These are phyloP conservation scores for Poeciliopsis paucimaculata DNA, from an alignment of 2,797 vertebrate species.

Conservation along the genomic window DNA sequence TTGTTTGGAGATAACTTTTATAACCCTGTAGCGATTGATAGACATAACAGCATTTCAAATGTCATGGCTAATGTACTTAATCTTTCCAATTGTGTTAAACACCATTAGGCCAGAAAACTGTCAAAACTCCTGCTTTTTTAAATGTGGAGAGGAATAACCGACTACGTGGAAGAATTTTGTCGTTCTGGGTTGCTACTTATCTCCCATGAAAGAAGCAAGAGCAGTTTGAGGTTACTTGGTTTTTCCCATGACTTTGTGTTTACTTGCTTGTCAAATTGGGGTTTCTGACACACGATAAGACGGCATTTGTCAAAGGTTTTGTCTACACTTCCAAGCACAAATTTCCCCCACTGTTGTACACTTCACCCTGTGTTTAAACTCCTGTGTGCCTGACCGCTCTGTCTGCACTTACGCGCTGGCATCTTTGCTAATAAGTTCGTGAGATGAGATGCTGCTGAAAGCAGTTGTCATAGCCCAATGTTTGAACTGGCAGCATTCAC, in stretches of 20 bases:
- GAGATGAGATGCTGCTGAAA: constrained; percentile 73
- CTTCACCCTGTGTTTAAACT: constrained; percentile 26
- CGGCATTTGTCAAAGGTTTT: constrained; percentile 14
- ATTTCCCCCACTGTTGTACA: constrained; percentile 20
- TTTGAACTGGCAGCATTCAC: constrained; percentile 74
- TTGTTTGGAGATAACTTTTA: background rate
- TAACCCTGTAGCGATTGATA: background rate
- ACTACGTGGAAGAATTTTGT: background rate
- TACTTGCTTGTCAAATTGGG: background rate
- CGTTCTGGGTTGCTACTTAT: background rate
- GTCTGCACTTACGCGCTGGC: constrained; percentile 48
- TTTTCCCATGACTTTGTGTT: constrained; percentile 7
- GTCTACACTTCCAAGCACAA: constrained; percentile 15
- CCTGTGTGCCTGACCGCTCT: constrained; percentile 21
- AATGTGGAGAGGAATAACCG: background rate
- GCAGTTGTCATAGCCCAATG: constrained; percentile 70
- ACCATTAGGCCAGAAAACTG: background rate
- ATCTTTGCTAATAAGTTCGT: constrained; percentile 64
- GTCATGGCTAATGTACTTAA: background rate
- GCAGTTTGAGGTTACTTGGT: background rate
- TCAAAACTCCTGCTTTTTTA: background rate
- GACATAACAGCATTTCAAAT: background rate
- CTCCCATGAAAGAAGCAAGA: background rate
- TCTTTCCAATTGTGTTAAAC: background rate
- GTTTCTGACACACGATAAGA: constrained; percentile 16